Evolutionary conservation across 2,113 vertebrate genomes (phyloP).

Genomic region (Brachirus orientalis): DNA sequence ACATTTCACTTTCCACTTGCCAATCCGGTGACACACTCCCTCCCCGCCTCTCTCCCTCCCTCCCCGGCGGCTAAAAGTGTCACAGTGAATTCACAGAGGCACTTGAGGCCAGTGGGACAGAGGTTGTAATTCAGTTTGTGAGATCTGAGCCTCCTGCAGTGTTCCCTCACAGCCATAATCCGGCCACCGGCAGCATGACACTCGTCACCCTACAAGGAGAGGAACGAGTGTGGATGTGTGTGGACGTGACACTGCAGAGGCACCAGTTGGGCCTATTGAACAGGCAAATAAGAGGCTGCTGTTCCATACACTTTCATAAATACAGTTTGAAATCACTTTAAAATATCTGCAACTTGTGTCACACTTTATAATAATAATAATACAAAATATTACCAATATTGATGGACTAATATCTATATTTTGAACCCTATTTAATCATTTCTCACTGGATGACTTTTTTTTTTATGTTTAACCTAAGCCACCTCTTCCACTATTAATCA

Average conservation of each 20-base stretch:
- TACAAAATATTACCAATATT: too few species aligned
- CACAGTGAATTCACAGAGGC: constrained; percentile 17
- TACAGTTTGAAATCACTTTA: too few species aligned
- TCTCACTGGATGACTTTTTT: too few species aligned
- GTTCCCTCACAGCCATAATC: constrained; percentile 13
- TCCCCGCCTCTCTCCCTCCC: too few species aligned
- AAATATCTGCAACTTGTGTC: too few species aligned
- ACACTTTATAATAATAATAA: too few species aligned
- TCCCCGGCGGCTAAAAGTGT: background rate
- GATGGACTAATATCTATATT: too few species aligned
- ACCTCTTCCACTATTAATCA: constrained; percentile 27
- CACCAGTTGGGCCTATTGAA: constrained; percentile 8
- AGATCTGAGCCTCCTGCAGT: constrained; percentile 32
- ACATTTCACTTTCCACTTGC: constrained; percentile 7
- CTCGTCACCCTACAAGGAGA: constrained; percentile 65
- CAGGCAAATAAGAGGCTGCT: too few species aligned
- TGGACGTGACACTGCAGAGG: constrained; percentile 7
- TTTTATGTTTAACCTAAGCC: background rate
- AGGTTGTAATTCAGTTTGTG: constrained; percentile 28
- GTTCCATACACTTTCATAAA: too few species aligned
- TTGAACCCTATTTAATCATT: too few species aligned
- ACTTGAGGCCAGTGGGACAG: constrained; percentile 27
- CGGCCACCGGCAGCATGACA: background rate
- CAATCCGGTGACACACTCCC: background rate
- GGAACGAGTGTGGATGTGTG: constrained; percentile 32